A percentile compares a stretch with the other conserved stretches of the same genome.
phyloP scores from a whole-genome alignment of 2,113 vertebrate genomes.

The Petaurus breviceps region DNA sequence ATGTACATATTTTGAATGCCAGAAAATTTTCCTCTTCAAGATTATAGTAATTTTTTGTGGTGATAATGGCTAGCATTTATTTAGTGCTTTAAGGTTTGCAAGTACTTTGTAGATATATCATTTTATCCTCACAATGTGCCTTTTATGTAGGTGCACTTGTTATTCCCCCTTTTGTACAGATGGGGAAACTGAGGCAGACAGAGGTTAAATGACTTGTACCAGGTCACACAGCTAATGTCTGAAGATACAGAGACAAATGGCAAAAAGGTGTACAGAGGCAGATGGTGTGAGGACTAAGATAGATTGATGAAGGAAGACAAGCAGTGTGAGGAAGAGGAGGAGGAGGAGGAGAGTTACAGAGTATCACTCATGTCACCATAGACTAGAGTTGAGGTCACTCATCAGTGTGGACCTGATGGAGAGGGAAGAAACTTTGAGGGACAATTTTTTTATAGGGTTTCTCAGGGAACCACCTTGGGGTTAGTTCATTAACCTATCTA shows the following conservation, averaged over 20 bases:
- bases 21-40: background rate
- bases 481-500: no score
- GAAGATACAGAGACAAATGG: background rate
- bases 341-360: no score
- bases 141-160: background rate
- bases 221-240: background rate
- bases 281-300: no score
- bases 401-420: no score
- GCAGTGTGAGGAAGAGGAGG: no score
- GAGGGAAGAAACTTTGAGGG: no score
- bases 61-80: background rate
- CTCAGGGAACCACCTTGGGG: no score
- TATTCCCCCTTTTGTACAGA: background rate
- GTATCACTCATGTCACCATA: no score
- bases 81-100: background rate
- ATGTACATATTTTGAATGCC: background rate
- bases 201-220: background rate
- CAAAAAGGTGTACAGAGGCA: no score
- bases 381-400: no score
- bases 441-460: no score
- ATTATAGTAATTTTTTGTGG: background rate
- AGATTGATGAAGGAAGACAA: no score
- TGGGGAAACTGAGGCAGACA: background rate
- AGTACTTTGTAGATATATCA: background rate
- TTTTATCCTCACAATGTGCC: background rate